Evolutionary conservation across 2,113 vertebrate species (phyloP).

Genomic region (Sterrhoptilus dennistouni): DNA sequence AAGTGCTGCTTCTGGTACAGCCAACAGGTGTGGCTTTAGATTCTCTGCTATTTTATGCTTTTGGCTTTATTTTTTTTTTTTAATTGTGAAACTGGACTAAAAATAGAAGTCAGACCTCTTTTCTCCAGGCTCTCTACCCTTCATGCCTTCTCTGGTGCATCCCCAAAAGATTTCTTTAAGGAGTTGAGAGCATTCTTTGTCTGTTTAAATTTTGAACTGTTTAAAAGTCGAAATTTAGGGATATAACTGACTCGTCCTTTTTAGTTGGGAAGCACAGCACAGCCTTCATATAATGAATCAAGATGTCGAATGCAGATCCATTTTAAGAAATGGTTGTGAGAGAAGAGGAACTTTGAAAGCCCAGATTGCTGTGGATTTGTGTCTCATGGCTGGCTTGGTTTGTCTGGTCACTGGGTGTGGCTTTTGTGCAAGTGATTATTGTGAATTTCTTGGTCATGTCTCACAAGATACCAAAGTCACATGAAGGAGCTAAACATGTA

Average conservation of each 20-base stretch:
- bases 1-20: slow-evolving; percentile 54
- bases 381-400: not conserved
- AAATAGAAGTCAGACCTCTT: not conserved
- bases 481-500: not conserved
- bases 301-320: not conserved
- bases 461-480: not conserved
- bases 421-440: not conserved
- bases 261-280: not conserved
- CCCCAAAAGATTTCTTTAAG: not conserved
- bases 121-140: not conserved
- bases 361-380: not conserved
- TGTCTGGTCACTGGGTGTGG: not conserved
- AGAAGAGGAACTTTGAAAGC: not conserved
- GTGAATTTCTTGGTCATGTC: not conserved
- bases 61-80: not conserved
- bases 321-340: not conserved
- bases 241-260: not conserved
- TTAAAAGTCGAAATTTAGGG: not conserved
- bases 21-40: slow-evolving; percentile 28
- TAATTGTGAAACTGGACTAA: not conserved
- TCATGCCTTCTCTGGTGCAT: not conserved
- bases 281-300: not conserved
- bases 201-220: not conserved
- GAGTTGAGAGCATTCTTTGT: not conserved
- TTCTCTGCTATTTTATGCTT: not conserved